A percentile compares a stretch with the other conserved stretches of the same genome.
These are phyloP conservation scores for Heliopora coerulea DNA, from an alignment of 92 coral and sea anemone species.

Conservation along the genomic window DNA sequence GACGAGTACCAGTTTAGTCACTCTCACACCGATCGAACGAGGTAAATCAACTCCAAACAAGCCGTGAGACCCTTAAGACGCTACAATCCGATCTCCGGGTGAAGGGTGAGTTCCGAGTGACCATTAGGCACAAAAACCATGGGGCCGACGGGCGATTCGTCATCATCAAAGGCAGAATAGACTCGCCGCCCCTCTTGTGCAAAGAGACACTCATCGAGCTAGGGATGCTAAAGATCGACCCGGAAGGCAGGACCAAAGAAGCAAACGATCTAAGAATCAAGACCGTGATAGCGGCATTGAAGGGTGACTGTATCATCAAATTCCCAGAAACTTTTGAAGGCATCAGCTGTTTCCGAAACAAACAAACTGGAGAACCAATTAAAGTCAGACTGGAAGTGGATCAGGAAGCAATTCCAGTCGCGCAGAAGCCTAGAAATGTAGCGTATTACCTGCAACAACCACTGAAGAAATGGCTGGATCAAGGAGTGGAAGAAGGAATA, in stretches of 20 bases:
- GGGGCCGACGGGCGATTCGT: slow-evolving; percentile 39
- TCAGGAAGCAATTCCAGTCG: slow-evolving; percentile 54
- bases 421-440: slow-evolving; percentile 62
- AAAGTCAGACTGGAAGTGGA: slow-evolving; percentile 59
- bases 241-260: slow-evolving; percentile 53
- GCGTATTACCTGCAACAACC: slow-evolving; percentile 60
- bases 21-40: slow-evolving; percentile 57
- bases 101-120: slow-evolving; percentile 48
- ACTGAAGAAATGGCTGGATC: slow-evolving; percentile 58
- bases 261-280: slow-evolving; percentile 49
- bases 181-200: slow-evolving; percentile 41
- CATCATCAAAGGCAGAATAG: slow-evolving; percentile 49
- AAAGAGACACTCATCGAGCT: slow-evolving; percentile 49
- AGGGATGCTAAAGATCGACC: slow-evolving; percentile 53
- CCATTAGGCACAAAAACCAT: slow-evolving; percentile 39
- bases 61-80: slow-evolving; percentile 36
- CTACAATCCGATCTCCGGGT: slow-evolving; percentile 50
- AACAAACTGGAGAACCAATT: slow-evolving; percentile 42
- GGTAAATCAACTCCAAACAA: slow-evolving; percentile 36
- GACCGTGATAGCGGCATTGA: slow-evolving; percentile 13
- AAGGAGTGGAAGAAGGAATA: slow-evolving; percentile 50
- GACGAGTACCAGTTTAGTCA: slow-evolving; percentile 63
- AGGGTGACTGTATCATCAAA: slow-evolving; percentile 38
- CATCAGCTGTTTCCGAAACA: slow-evolving; percentile 56
- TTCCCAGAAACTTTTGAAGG: slow-evolving; percentile 45